Evolutionary conservation across 2,888 invertebrate genomes (phyloP).

Genomic region (Colostygia pectinataria): DNA sequence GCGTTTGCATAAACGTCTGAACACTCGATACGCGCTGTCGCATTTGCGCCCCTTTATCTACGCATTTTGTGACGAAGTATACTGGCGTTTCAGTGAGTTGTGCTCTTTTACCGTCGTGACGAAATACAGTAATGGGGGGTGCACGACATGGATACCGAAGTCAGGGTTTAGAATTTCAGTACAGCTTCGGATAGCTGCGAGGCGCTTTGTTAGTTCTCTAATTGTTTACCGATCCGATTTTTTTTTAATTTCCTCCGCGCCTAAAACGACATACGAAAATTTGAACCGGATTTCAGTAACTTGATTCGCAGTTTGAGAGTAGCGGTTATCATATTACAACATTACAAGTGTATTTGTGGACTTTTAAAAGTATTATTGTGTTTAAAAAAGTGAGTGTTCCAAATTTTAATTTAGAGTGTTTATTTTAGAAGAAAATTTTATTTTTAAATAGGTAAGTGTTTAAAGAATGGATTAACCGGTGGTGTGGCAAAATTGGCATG

Average conservation of each 20-base stretch:
- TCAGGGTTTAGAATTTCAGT: slow-evolving; percentile 83
- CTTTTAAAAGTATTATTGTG: slow-evolving; percentile 36
- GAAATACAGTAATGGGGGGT: slow-evolving; percentile 83
- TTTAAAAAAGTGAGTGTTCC: slow-evolving; percentile 40
- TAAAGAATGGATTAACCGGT: slow-evolving; percentile 54
- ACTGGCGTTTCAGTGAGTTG: slow-evolving; percentile 27
- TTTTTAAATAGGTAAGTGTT: slow-evolving; percentile 72
- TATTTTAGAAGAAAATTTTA: slow-evolving; percentile 41
- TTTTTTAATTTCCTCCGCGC: slow-evolving; percentile 61
- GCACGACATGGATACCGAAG: slow-evolving; percentile 80
- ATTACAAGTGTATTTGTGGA: slow-evolving; percentile 43
- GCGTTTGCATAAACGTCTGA: slow-evolving; percentile 46
- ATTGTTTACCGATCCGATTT: slow-evolving; percentile 76
- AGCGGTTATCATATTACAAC: slow-evolving; percentile 51
- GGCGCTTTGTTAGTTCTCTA: slow-evolving; percentile 77
- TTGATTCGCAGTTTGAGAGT: slow-evolving; percentile 41
- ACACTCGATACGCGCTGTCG: slow-evolving; percentile 21
- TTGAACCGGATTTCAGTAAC: slow-evolving; percentile 48
- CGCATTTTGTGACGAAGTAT: slow-evolving; percentile 19
- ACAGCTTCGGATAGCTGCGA: slow-evolving; percentile 81
- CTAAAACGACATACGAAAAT: slow-evolving; percentile 45
- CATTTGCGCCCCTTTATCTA: slow-evolving; percentile 41
- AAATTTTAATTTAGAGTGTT: slow-evolving; percentile 36
- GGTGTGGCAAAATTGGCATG: slow-evolving; percentile 77
- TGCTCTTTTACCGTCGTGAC: slow-evolving; percentile 45